A percentile compares a stretch with the other conserved stretches of the same genome.
Conservation (phyloP, 2,797 vertebrate genomes). For the Columba guinea region DNA sequence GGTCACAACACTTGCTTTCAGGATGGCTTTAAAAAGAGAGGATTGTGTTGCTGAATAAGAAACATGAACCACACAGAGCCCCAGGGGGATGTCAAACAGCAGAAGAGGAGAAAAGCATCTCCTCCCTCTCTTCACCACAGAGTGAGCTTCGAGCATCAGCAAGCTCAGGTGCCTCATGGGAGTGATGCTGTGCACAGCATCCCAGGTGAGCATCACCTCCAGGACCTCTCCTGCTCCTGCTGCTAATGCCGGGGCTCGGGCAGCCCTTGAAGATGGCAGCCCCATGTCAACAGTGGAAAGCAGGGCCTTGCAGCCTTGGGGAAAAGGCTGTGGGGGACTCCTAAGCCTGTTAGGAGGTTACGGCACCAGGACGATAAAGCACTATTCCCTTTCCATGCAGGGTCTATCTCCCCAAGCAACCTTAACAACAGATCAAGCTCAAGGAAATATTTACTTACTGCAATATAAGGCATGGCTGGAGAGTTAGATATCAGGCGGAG, state of each 20-base stretch:
- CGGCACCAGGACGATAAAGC: not conserved
- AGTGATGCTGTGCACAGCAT: fast-evolving
- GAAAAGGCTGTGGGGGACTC: not conserved
- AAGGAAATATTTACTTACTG: not conserved
- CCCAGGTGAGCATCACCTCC: not conserved
- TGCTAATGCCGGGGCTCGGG: not conserved
- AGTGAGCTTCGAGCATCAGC: fast-evolving
- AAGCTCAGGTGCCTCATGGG: not conserved
- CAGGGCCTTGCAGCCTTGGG: not conserved
- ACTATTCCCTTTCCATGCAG: not conserved
- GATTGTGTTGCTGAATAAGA: not conserved
- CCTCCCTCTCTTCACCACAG: not conserved
- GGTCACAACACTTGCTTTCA: not conserved
- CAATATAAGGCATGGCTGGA: not conserved
- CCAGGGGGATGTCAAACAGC: not conserved
- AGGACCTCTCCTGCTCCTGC: not conserved
- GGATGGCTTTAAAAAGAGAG: not conserved
- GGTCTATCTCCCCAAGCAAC: not conserved
- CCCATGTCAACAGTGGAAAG: fast-evolving
- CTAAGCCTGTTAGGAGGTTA: not conserved
- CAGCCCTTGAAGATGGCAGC: not conserved
- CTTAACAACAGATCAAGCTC: not conserved
- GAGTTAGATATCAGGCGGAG: not conserved
- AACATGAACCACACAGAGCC: not conserved
- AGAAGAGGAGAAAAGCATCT: not conserved